A percentile compares a stretch with the other conserved stretches of the same genome.
Evolutionary conservation across 2,113 vertebrate genomes (phyloP).

Genomic region (Hydrolagus affinis): DNA sequence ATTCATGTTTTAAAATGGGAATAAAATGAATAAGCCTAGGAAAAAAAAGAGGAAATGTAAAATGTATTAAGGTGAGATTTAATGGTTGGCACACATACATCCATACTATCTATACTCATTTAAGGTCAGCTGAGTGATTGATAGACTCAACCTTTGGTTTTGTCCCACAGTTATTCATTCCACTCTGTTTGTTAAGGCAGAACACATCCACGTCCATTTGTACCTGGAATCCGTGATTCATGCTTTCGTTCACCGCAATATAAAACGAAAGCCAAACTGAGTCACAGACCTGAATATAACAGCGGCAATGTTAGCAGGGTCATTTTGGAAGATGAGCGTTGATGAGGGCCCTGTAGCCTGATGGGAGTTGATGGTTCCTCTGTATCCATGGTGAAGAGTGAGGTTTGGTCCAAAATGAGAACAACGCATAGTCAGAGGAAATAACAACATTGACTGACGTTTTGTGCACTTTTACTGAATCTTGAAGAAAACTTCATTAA

Average conservation of each 20-base stretch:
- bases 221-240: background rate
- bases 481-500: too few species aligned
- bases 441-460: too few species aligned
- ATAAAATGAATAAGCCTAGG: background rate
- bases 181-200: constrained; percentile 8
- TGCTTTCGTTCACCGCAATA: background rate
- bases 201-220: background rate
- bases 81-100: background rate
- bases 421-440: too few species aligned
- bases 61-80: background rate
- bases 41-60: background rate
- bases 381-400: too few species aligned
- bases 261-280: too few species aligned
- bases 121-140: background rate
- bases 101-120: background rate
- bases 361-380: too few species aligned
- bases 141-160: background rate
- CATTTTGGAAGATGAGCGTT: too few species aligned
- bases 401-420: too few species aligned
- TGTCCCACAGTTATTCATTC: background rate
- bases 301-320: too few species aligned
- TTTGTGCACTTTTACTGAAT: too few species aligned
- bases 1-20: background rate
- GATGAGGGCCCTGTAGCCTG: too few species aligned
- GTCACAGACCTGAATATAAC: too few species aligned